These are phyloP conservation scores for Aptenodytes forsteri DNA, from an alignment of 2,113 vertebrate genomes.

Conservation along the genomic window DNA sequence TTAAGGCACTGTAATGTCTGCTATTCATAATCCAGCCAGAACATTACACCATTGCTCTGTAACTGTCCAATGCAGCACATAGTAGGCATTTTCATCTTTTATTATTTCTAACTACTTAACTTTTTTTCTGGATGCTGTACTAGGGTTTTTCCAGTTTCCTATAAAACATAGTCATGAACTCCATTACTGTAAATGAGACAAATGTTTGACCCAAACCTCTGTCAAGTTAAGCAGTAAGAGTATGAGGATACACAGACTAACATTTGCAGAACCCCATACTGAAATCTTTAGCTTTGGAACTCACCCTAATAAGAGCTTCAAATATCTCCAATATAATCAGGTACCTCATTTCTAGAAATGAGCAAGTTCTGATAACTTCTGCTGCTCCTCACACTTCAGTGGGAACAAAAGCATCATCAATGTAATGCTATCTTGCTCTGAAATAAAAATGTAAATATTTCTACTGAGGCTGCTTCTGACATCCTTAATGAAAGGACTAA, in stretches of 20 bases:
- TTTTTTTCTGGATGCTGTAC: neutral
- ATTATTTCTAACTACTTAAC: neutral
- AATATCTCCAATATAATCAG: neutral
- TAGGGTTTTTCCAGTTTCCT: neutral
- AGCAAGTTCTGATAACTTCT: neutral
- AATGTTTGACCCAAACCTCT: neutral
- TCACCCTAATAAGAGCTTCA: neutral
- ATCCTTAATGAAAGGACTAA: neutral
- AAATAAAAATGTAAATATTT: slow-evolving; percentile 8
- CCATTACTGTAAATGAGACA: neutral
- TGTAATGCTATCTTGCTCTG: neutral
- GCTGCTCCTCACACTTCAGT: neutral
- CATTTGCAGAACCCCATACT: neutral
- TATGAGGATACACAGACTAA: neutral
- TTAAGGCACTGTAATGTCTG: neutral
- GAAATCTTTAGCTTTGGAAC: neutral
- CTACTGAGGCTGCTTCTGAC: neutral
- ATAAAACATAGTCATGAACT: neutral
- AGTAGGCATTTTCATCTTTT: neutral
- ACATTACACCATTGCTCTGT: neutral
- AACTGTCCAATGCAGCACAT: neutral
- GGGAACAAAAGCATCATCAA: neutral
- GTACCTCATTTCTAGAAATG: neutral
- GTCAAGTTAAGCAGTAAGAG: neutral
- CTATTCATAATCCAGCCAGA: neutral